Conservation (phyloP, 2,888 invertebrate species). For the Drosophila fulvimacula region DNA sequence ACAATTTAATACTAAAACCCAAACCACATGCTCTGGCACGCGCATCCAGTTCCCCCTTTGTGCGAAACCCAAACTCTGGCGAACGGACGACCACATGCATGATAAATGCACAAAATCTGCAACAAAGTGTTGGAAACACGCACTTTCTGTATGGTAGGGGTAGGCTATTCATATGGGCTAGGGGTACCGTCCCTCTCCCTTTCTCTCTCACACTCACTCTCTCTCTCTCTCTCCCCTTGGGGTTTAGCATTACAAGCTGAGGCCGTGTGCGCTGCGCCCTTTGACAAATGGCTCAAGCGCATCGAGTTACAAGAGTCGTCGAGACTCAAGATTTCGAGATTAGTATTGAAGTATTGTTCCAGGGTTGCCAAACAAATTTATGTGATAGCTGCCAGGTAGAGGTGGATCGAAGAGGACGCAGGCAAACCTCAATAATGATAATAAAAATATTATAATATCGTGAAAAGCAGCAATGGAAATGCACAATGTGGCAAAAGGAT, state of each 20-base stretch:
- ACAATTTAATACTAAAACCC: conserved; percentile 81
- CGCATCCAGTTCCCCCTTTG: conserved; percentile 45
- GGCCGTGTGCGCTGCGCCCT: conserved; percentile 40
- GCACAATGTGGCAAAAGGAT: conserved; percentile 76
- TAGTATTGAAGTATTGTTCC: conserved; percentile 37
- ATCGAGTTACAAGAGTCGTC: conserved; percentile 32
- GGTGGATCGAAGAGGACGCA: conserved; percentile 2
- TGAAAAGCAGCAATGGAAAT: conserved; percentile 46
- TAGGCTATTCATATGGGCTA: conserved; percentile 11
- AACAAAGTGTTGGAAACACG: conserved; percentile 83
- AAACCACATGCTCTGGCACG: conserved; percentile 76
- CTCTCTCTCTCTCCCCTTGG: conserved; percentile 5
- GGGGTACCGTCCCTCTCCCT: conserved; percentile 1
- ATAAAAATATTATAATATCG: conserved; percentile 22
- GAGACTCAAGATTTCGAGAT: conserved; percentile 38
- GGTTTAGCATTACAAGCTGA: conserved; percentile 61
- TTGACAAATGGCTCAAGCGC: conserved; percentile 61
- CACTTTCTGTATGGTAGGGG: conserved; percentile 57
- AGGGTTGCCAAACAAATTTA: conserved; percentile 41
- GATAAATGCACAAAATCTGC: conserved; percentile 83
- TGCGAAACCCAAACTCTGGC: conserved; percentile 16
- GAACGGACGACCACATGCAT: conserved; percentile 54
- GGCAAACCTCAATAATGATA: conserved; percentile 57
- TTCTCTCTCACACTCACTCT: background rate
- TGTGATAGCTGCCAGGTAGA: conserved; percentile 34